Percentiles rank a stretch among this genome's conserved stretches.
Evolutionary conservation across 2,888 invertebrate genomes (phyloP).

Genomic region (Ecliptopera silaceata): DNA sequence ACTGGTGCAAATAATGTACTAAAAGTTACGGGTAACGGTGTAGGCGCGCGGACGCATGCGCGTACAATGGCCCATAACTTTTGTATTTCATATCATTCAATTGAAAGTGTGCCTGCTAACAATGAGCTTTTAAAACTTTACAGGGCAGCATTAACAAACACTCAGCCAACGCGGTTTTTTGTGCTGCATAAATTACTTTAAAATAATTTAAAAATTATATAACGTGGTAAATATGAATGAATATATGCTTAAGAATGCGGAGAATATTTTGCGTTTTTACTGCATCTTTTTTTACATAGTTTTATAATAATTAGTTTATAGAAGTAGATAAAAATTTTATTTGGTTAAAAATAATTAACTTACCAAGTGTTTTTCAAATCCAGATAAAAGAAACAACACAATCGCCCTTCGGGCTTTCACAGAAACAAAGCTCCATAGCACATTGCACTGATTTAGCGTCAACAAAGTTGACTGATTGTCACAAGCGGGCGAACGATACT

Average conservation of each 20-base stretch:
- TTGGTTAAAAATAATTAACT: too few relatives aligned
- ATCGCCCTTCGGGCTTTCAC: constrained; percentile 70
- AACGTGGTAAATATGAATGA: too few relatives aligned
- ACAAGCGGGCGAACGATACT: constrained; percentile 55
- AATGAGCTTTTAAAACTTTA: constrained; percentile 3
- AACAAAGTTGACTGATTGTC: constrained; percentile 36
- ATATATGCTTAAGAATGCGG: too few relatives aligned
- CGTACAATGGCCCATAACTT: constrained; percentile 60
- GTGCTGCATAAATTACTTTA: too few relatives aligned
- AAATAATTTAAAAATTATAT: too few relatives aligned
- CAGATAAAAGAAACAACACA: constrained; percentile 37
- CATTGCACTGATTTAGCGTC: constrained; percentile 40
- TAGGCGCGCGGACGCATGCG: constrained; percentile 42
- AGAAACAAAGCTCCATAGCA: constrained; percentile 67
- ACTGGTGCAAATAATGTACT: constrained; percentile 22
- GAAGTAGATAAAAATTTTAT: too few relatives aligned
- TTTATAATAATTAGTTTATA: too few relatives aligned
- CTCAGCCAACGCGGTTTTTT: too few relatives aligned
- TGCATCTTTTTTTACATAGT: too few relatives aligned
- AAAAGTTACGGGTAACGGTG: constrained; percentile 32
- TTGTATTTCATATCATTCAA: constrained; percentile 34
- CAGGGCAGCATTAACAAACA: neutral
- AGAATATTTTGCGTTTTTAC: too few relatives aligned
- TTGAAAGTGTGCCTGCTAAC: constrained; percentile 10
- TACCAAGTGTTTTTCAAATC: constrained; percentile 37